Evolutionary conservation across 2,113 vertebrate genomes (phyloP), one percentile per base, ranked within the genome.

Genomic region (Varanus salvator): DNA sequence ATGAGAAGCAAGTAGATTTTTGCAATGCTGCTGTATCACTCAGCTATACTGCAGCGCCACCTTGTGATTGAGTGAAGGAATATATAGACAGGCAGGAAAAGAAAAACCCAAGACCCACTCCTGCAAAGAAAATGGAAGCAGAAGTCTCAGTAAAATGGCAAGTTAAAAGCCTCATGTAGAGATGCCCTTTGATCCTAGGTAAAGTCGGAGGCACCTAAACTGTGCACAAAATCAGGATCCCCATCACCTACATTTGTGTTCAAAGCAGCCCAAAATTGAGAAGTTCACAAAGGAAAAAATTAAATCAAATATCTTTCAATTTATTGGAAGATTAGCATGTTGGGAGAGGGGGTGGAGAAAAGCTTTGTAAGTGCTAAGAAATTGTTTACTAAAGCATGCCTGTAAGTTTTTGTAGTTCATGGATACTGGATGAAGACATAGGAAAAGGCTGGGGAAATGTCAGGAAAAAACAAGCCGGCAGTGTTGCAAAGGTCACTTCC

Each of bases 391-490:
- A 48, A 29, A 89, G 91, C 93, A 27, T 87, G 97, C 98, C 98
- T 96, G 97, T 98, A 66, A 98, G 96, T 27, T 92, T 94, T 78
- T 96, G 91, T 89, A 98, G 95, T 64, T 95, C 94, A 77, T 97
- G 91, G 34, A 98, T 94, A 89, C 95, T 97, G 64, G 91, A 95
- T 31, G 4, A 89, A 85, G 94, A 94, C 88, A 98, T 60, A 0
- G 97, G 97, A 38, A 98, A 76, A 19, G 97, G 95, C 1, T 97
- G 96, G 50, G 97, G 93, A 91, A 98, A 97, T 68, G 90, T 97
- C 84, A 98, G 93, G 90, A 97, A 93, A 93, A 98, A 98, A 89
- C 92, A 95, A 85, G 98, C 98, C 11, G 97, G 94, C 72, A 98
- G 93, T 17, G 88, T 92, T 90, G 96, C 93, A 34, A 94, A 88